Evolutionary conservation across 2,888 invertebrate species (phyloP).

Genomic region (Dynastes grantii): DNA sequence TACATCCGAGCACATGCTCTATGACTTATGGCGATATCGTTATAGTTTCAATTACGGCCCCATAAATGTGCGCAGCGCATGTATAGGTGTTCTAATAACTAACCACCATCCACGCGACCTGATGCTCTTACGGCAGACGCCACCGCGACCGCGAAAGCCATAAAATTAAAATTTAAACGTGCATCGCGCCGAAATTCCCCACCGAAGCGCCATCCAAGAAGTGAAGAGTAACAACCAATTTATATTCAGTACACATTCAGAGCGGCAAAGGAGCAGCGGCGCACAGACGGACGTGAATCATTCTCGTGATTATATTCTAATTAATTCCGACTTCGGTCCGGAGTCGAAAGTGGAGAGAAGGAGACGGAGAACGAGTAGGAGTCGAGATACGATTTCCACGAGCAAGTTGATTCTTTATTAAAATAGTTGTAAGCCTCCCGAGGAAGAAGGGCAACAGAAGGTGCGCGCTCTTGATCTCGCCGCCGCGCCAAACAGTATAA

Average conservation of each 20-base stretch:
- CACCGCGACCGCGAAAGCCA: conserved; percentile 12
- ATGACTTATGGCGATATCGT: no score
- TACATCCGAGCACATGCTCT: no score
- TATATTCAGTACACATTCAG: conserved; percentile 47
- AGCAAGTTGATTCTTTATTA: conserved; percentile 49
- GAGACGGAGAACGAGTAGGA: not conserved
- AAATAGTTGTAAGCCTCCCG: conserved; percentile 44
- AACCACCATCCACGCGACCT: no score
- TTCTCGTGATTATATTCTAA: conserved; percentile 49
- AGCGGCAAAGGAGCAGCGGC: conserved; percentile 7
- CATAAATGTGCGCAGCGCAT: no score
- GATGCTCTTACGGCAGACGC: no score
- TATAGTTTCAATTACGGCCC: no score
- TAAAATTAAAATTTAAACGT: conserved; percentile 42
- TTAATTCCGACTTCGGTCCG: conserved; percentile 43
- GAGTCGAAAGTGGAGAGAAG: not conserved
- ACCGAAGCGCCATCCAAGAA: not conserved
- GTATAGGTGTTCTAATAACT: no score
- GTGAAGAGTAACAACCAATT: conserved; percentile 45
- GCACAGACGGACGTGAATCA: conserved; percentile 35
- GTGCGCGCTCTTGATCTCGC: not conserved
- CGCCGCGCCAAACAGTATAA: no score
- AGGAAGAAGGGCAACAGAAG: not conserved
- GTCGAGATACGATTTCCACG: conserved; percentile 23
- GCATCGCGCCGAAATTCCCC: conserved; percentile 19